Base-by-base conservation (phyloP, 1,140 invertebrate species). In the Drosophila simulans region DNA sequence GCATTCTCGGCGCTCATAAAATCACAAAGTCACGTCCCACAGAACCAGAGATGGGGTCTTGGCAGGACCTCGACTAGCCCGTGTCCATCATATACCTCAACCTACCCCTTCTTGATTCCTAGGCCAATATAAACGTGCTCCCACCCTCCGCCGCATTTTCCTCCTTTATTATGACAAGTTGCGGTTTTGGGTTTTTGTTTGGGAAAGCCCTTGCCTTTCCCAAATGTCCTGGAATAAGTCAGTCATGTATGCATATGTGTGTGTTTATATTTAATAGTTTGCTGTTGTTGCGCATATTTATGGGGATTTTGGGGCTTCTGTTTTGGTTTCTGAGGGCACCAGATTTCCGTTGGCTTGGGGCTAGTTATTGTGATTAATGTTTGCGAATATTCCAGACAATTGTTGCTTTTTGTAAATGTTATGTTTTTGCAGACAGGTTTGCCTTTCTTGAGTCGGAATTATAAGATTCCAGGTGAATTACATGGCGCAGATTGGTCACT, bases 111-210 rank as follows among this genome's bases (percentile, higher is more conserved):
- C 52, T 40, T 70, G 71, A 46, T 70, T 63, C 66, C 49, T 49
- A 42, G 69, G 49, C 80, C 80, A 70, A 88, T 79, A 45, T 60
- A 77, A 76, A 74, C 72, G 79, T 89, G 63, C 65, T 49, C 62
- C 54, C 62, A 31, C 25, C 45, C 52, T 65, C 75, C 60, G 56
- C 71, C 35, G 35, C 35, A 35, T 54, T 52, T 35, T 60, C 58
- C 53, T 55, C 84, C 69, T 84, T 80, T 89, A 89, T 89, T 89
- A 84, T 89, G 84, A 89, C 84, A 89, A 89, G 84, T 80, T 89
- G 84, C 65, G 83, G 83, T 77, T 78, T 73, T 78, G 42, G 75
- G 74, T 40, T 57, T 42, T 43, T 35, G 59, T 71, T 65, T 51
- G 42, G 48, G 58, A 37, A 62, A 55, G 35, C 56, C 64, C 45